Percentiles rank a stretch among this genome's conserved stretches.
phyloP scores from a whole-genome alignment of 2,113 vertebrate species.

The Oceanodroma tethys region DNA sequence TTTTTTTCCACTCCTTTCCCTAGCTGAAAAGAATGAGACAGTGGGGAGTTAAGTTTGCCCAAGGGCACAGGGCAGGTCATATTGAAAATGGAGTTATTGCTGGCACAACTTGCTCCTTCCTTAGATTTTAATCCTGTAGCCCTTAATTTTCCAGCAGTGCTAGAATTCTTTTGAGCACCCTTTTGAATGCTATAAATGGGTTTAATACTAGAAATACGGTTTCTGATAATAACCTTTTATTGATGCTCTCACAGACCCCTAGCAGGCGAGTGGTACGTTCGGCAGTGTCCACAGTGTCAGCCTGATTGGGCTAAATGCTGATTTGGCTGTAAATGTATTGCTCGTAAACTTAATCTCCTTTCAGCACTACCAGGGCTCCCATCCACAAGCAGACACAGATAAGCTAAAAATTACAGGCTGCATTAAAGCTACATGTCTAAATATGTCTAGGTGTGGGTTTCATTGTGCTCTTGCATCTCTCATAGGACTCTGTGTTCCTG shows the following conservation, averaged over 20 bases:
- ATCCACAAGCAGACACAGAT: neutral
- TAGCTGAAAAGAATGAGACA: neutral
- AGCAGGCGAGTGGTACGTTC: neutral
- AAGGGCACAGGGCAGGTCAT: neutral
- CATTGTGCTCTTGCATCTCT: constrained; percentile 15
- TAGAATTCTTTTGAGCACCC: neutral
- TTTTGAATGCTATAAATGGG: neutral
- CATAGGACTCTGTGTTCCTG: constrained; percentile 32
- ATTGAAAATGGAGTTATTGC: neutral
- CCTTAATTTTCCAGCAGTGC: neutral
- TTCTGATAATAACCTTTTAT: rapidly evolving
- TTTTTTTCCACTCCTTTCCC: neutral
- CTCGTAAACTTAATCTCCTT: neutral
- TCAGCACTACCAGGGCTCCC: neutral
- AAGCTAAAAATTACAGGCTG: constrained; percentile 39
- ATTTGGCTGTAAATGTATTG: neutral
- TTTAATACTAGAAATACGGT: rapidly evolving
- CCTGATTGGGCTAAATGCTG: neutral
- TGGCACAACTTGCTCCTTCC: neutral
- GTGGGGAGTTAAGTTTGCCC: neutral
- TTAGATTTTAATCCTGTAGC: neutral
- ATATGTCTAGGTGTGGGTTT: constrained; percentile 32
- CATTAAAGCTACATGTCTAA: neutral
- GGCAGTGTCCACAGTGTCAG: neutral
- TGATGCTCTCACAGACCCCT: neutral